Conservation (phyloP, 2,113 vertebrate species). For the Elachura formosa region DNA sequence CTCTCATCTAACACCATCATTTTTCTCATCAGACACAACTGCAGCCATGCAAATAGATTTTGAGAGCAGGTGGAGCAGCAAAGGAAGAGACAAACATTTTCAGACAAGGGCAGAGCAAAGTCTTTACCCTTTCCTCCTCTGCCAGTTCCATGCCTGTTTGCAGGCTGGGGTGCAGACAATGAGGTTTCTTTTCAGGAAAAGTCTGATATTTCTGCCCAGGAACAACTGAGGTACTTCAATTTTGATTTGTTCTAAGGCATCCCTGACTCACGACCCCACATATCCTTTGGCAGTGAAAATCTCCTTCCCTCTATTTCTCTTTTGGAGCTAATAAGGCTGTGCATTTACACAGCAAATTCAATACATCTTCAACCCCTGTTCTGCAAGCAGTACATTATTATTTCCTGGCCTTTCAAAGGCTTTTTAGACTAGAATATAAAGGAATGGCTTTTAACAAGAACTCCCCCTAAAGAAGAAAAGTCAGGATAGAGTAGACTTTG, state of each 20-base stretch:
- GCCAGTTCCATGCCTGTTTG: not conserved
- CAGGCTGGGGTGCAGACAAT: not conserved
- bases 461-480: not conserved
- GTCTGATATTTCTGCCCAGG: not conserved
- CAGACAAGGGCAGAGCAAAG: not conserved
- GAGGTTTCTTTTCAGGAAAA: not conserved
- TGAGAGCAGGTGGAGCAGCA: not conserved
- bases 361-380: not conserved
- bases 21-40: not conserved
- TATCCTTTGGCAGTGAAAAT: not conserved
- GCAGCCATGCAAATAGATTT: not conserved
- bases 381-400: constrained; percentile 1
- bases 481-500: not conserved
- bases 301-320: not conserved
- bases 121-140: not conserved
- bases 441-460: constrained; percentile 12
- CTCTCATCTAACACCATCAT: not conserved
- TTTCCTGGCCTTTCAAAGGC: constrained; percentile 28
- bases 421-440: not conserved
- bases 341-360: constrained; percentile 46
- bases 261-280: constrained; percentile 1
- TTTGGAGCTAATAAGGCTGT: constrained; percentile 12
- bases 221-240: not conserved
- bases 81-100: not conserved
- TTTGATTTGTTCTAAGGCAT: not conserved